Evolutionary conservation across 2,797 vertebrate genomes (phyloP), one percentile per base, ranked within the genome.

Genomic region (Sebastiscus tertius): DNA sequence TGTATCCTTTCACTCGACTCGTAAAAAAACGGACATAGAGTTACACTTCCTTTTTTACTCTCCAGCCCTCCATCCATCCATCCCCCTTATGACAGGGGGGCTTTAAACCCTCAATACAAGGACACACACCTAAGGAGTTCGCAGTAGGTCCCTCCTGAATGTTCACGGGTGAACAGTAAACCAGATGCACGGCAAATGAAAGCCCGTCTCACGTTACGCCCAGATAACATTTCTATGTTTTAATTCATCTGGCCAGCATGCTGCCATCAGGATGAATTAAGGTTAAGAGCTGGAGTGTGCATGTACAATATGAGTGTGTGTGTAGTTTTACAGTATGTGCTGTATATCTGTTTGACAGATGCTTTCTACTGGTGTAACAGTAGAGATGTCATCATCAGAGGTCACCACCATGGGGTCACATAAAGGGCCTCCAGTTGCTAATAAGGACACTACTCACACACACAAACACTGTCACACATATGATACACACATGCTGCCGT

Each of bases 1-100:
- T 99, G 98, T 99, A 99, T 99, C 99, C 97, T 99, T 97, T 88
- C 79, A 81, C 93, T 85, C 27, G 39, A 31, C 77, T 80, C 46
- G 64, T 84, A 55, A 67, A 91, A 88, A 54, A 81, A 46, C 14
- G 20, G 83, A 77, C 77, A 54, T 13, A 67, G 72, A 82, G 60
- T 75, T 76, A 62, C 77, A 74, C 75, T 83, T 89, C 80, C 84
- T 85, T 78, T 78, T 86, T 71, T 74, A 68, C 77, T 86, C 77
- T 84, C 64, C 52, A 72, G 24, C 64, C 87, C 76, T 82, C 81
- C 76, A 86, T 93, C 90, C 36, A 92, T 94, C 92, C 95, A 24
- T 24, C 24, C 24, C 85, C 46, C 52, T 26, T 13, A 63, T 78
- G 81, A 89, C 83, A 88, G 78, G 26, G 26, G 66, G 70, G 77